These are phyloP conservation scores for Mizuhopecten yessoensis DNA, from an alignment of 1,140 invertebrate species.

Conservation along the genomic window DNA sequence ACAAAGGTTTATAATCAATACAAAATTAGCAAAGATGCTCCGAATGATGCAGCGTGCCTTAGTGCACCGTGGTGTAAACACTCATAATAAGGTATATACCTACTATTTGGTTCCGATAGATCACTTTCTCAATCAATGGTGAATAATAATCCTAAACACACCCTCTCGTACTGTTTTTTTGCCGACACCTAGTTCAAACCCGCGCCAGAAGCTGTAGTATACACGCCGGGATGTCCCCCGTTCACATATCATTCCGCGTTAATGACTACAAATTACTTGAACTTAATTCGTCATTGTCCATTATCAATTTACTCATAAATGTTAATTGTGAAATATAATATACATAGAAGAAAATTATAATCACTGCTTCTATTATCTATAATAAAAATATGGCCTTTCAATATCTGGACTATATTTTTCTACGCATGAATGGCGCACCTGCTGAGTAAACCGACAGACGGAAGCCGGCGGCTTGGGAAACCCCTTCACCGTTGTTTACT, in stretches of 20 bases:
- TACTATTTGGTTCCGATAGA: not conserved
- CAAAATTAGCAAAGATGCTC: constrained; percentile 27
- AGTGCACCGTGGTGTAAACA: not conserved
- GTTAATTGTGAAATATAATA: too few species aligned
- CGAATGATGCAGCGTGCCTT: constrained; percentile 6
- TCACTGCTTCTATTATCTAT: too few species aligned
- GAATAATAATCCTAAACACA: constrained; percentile 20
- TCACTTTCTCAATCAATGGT: not conserved
- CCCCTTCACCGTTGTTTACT: constrained; percentile 31
- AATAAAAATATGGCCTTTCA: not conserved
- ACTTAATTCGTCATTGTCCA: not conserved
- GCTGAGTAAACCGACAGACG: constrained; percentile 31
- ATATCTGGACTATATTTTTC: not conserved
- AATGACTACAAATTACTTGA: not conserved
- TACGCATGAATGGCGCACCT: constrained; percentile 7
- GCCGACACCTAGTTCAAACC: constrained; percentile 30
- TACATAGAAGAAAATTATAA: too few species aligned
- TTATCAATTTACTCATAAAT: not conserved
- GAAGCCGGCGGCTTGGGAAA: constrained; percentile 22
- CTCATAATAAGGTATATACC: not conserved
- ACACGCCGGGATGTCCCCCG: constrained; percentile 35
- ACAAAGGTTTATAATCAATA: constrained; percentile 26
- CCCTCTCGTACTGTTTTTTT: constrained; percentile 24
- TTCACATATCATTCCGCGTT: not conserved
- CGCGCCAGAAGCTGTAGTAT: constrained; percentile 36